A percentile compares a stretch with the other conserved stretches of the same genome.
phyloP scores from a whole-genome alignment of 2,797 vertebrate species.

The Poeciliopsis turneri region DNA sequence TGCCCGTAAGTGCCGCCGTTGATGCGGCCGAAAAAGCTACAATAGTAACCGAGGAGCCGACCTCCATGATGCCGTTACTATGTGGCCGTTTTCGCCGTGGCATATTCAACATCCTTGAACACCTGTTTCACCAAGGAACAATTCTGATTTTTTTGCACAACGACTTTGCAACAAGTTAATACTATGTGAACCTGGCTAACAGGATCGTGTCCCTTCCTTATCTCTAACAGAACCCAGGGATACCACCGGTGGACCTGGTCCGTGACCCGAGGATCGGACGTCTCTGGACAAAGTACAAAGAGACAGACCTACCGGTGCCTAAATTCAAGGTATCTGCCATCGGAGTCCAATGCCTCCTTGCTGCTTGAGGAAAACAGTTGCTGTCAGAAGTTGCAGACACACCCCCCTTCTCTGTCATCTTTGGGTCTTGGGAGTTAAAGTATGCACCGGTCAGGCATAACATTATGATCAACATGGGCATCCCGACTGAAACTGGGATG shows the following conservation, averaged over 20 bases:
- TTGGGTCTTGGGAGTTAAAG: slow-evolving; percentile 14
- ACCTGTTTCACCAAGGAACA: background rate
- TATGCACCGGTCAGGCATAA: background rate
- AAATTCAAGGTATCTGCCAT: slow-evolving; percentile 91
- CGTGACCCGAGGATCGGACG: slow-evolving; percentile 96
- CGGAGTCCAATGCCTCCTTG: slow-evolving; percentile 6
- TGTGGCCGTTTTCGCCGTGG: slow-evolving; percentile 48
- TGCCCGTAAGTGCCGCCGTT: slow-evolving; percentile 87
- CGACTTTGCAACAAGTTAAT: slow-evolving; percentile 69
- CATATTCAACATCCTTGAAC: background rate
- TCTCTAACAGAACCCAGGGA: slow-evolving; percentile 88
- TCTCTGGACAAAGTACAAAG: slow-evolving; percentile 98
- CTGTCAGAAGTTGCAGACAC: slow-evolving; percentile 75
- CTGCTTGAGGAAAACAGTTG: slow-evolving; percentile 26
- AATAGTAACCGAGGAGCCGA: slow-evolving; percentile 71
- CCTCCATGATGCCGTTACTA: slow-evolving; percentile 71
- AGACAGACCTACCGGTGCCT: slow-evolving; percentile 94
- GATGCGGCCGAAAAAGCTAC: slow-evolving; percentile 46
- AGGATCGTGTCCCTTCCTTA: slow-evolving; percentile 13
- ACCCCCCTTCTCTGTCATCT: slow-evolving; percentile 66
- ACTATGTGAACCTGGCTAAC: slow-evolving; percentile 57
- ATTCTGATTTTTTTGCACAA: slow-evolving; percentile 9
- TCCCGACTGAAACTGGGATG: background rate
- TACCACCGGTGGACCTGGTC: slow-evolving; percentile 93
- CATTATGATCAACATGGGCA: background rate